Base-by-base conservation (phyloP, 2,888 invertebrate species). In the Pediacus dermestoides region DNA sequence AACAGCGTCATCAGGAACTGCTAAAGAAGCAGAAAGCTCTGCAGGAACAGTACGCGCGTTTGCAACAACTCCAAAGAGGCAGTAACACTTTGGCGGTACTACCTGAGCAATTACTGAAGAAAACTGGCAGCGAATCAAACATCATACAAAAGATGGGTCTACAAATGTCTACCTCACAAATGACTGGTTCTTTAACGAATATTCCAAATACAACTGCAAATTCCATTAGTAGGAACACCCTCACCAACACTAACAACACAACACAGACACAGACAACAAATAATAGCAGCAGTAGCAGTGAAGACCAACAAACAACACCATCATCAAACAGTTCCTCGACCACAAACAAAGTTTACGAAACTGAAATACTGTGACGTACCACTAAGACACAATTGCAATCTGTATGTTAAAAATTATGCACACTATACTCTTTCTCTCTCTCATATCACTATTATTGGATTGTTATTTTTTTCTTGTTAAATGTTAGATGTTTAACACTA, bases 81-180 rank as follows among this genome's bases (percentile, higher is more conserved):
- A 81, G 82, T 0, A 79, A 83, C 16, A 75, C 82, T 2, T 60
- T 78, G 33, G 75, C 81, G 7, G 74, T 77, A 2, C 71, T 74
- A 30, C 80, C 82, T 8, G 76, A 77, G 57, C 64, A 74, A 28
- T 66, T 58, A 33, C 72, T 89, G 25, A 90, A 91, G 66, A 90
- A 90, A 62, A 88, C 89, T 6, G 90, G 90, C 41, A 89, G 88
- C 60, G 91, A 91, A 68, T 87, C 88, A 27, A 90, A 91, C 65
- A 72, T 91, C 22, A 72, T 90, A 37, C 83, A 85, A 33, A 90
- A 90, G 65, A 82, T 88, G 82, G 86, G 85, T 25, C 70, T 88
- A 12, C 81, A 83, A 46, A 65, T 81, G 60, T 64, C 74, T 9
- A 73, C 74, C 2, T 68, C 74, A 6, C 67, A 67, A 51, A 75